A percentile compares a stretch with the other conserved stretches of the same genome.
These are phyloP conservation scores for Cariama cristata DNA, from an alignment of 2,113 vertebrate species.

Conservation along the genomic window DNA sequence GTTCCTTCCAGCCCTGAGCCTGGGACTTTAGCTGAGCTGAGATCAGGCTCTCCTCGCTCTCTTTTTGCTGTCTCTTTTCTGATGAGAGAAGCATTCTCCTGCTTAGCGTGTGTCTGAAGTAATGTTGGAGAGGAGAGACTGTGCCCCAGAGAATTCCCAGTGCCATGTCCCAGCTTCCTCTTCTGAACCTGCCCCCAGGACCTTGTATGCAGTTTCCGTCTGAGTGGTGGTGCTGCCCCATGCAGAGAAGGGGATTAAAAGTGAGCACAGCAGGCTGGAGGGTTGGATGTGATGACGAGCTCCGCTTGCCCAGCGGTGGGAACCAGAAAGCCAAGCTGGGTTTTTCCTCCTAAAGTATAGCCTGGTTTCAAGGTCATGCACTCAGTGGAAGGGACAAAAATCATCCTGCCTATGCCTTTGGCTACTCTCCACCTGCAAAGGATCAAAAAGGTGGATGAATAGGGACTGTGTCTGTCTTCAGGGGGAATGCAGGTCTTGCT, in stretches of 20 bases:
- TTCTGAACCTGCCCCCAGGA: not conserved
- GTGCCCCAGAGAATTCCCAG: not conserved
- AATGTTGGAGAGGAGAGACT: not conserved
- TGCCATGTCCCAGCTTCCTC: not conserved
- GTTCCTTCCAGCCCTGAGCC: not conserved
- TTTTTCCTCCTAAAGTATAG: not conserved
- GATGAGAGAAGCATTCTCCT: not conserved
- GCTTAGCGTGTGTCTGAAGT: not conserved
- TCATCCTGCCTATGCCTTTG: not conserved
- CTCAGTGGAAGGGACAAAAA: not conserved
- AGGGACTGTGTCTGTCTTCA: not conserved
- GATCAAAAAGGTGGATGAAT: not conserved
- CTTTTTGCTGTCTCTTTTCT: not conserved
- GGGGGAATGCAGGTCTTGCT: not conserved
- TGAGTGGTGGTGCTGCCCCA: not conserved
- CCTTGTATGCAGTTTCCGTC: not conserved
- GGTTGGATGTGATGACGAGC: not conserved
- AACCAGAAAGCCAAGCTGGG: not conserved
- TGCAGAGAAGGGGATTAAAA: conserved; percentile 24
- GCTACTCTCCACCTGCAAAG: not conserved
- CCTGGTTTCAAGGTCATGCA: not conserved
- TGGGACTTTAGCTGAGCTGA: not conserved
- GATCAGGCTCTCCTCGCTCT: not conserved
- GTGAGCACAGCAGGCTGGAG: not conserved
- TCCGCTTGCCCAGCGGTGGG: not conserved